Evolutionary conservation across 2,888 invertebrate genomes (phyloP).

Genomic region (Alentia gelatinosa): DNA sequence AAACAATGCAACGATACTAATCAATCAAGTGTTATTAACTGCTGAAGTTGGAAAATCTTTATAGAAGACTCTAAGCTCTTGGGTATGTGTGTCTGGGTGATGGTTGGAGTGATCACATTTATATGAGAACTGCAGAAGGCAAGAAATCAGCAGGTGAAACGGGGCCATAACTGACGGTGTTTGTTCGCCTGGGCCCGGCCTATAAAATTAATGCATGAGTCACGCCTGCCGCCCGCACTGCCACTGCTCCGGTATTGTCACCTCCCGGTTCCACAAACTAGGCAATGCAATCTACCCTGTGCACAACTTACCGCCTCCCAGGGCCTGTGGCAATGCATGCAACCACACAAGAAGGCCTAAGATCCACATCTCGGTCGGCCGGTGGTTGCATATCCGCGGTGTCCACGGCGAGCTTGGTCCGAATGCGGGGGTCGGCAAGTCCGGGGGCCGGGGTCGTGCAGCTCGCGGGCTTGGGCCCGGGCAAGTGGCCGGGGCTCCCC

Average conservation of each 20-base stretch:
- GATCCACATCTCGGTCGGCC: conserved; percentile 32
- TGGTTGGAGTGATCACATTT: background rate
- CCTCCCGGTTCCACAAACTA: background rate
- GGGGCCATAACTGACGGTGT: background rate
- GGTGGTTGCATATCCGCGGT: conserved; percentile 43
- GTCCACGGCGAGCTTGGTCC: background rate
- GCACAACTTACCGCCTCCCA: conserved; percentile 11
- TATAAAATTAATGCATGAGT: conserved; percentile 47
- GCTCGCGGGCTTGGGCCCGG: background rate
- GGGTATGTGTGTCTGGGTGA: background rate
- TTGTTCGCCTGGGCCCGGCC: background rate
- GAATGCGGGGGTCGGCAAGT: background rate
- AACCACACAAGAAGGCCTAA: conserved; percentile 45
- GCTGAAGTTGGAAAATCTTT: background rate
- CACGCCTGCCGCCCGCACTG: conserved; percentile 41
- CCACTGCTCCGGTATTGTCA: background rate
- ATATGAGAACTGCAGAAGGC: background rate
- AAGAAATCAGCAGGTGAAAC: conserved; percentile 12
- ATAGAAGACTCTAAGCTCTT: background rate
- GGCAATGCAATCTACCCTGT: background rate
- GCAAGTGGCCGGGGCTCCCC: conserved; percentile 17
- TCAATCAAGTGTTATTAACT: background rate
- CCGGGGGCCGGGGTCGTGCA: background rate
- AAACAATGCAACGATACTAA: background rate
- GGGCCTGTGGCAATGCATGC: conserved; percentile 24